These are phyloP conservation scores for Terrapene triunguis DNA, from an alignment of 2,113 vertebrate species.

Conservation along the genomic window DNA sequence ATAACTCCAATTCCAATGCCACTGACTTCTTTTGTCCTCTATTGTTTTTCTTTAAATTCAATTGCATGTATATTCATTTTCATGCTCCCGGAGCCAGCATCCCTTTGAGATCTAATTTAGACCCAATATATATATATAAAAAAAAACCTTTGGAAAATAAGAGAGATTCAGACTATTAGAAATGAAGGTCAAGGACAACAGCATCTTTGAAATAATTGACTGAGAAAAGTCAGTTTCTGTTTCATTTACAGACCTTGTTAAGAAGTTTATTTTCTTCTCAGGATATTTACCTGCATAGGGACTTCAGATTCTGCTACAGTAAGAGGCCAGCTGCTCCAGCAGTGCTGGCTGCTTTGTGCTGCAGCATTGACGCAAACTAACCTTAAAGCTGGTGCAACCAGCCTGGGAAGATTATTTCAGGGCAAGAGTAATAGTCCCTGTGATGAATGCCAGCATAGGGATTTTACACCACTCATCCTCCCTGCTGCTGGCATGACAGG, in stretches of 20 bases:
- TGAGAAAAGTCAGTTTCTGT: background rate
- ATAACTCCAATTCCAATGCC: constrained; percentile 49
- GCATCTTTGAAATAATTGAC: constrained; percentile 18
- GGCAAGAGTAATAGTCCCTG: background rate
- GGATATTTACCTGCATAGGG: background rate
- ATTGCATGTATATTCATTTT: constrained; percentile 61
- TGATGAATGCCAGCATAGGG: background rate
- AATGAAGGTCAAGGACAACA: constrained; percentile 4
- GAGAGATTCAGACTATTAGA: constrained; percentile 24
- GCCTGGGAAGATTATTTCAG: background rate
- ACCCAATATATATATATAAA: background rate
- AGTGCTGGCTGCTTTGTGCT: background rate
- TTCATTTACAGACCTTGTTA: background rate
- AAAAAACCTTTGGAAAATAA: constrained; percentile 2
- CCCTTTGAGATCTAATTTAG: constrained; percentile 56
- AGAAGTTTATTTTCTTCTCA: background rate
- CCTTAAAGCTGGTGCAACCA: background rate
- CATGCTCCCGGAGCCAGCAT: constrained; percentile 56
- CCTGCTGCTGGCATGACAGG: accelerated
- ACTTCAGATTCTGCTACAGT: background rate
- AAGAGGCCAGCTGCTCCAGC: background rate
- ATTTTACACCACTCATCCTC: background rate
- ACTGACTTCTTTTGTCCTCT: constrained; percentile 30
- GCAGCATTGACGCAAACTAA: background rate
- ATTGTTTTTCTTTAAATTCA: constrained; percentile 27